These are phyloP conservation scores for Genyomyrus donnyi DNA, from an alignment of 2,113 vertebrate genomes.

Conservation along the genomic window DNA sequence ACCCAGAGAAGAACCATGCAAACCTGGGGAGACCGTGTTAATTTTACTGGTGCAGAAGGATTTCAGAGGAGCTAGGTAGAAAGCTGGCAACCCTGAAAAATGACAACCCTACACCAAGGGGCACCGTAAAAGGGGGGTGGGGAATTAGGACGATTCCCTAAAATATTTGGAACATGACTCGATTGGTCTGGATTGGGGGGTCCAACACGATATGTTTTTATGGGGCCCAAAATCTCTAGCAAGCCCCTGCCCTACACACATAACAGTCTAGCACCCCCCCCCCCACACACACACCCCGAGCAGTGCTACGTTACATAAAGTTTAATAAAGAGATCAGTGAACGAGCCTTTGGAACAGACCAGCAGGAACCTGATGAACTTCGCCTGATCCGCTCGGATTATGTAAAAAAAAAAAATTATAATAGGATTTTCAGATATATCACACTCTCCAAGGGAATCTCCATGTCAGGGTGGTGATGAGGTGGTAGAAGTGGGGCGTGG, in stretches of 20 bases:
- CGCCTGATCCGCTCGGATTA: not conserved
- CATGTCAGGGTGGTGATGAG: slow-evolving; percentile 41
- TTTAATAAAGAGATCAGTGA: slow-evolving; percentile 9
- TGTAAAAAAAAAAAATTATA: slow-evolving; percentile 22
- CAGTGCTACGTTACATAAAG: not conserved
- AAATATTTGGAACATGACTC: no score
- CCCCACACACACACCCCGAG: not conserved
- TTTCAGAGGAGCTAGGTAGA: not conserved
- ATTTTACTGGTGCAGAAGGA: not conserved
- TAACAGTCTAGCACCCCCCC: not conserved
- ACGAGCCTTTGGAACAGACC: not conserved
- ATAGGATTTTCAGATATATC: slow-evolving; percentile 17
- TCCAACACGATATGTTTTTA: not conserved
- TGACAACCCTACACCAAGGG: not conserved
- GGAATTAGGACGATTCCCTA: no score
- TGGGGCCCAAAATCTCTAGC: not conserved
- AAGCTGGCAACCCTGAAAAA: not conserved
- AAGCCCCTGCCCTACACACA: not conserved
- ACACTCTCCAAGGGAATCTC: slow-evolving; percentile 33
- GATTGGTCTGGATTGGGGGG: no score
- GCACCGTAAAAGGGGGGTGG: not conserved
- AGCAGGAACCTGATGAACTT: not conserved
- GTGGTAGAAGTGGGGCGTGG: slow-evolving; percentile 46
- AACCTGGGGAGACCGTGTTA: not conserved
- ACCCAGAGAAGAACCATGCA: not conserved